Conservation (phyloP, 2,113 vertebrate species). For the Crotalus viridis region DNA sequence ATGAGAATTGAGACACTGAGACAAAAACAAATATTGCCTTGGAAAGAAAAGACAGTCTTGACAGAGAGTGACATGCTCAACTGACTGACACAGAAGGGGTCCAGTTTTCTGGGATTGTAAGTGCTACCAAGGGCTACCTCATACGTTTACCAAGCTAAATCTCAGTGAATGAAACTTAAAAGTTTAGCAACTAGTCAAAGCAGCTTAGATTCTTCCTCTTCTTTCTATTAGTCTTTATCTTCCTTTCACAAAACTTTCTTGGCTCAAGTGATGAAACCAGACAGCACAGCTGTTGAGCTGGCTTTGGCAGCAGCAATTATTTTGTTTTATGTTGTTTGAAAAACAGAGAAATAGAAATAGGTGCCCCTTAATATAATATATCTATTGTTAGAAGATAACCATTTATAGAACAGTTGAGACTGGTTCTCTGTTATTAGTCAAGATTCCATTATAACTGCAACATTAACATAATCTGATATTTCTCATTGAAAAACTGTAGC, state of each 20-base stretch:
- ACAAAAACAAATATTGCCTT: slow-evolving; percentile 37
- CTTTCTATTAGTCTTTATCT: slow-evolving; percentile 19
- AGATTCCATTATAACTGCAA: not conserved
- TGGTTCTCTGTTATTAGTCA: not conserved
- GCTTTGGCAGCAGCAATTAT: slow-evolving; percentile 2
- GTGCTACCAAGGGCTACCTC: not conserved
- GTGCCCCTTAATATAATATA: not conserved
- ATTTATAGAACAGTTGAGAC: not conserved
- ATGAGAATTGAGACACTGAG: slow-evolving; percentile 39
- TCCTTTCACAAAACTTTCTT: slow-evolving; percentile 5
- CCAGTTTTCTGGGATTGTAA: not conserved
- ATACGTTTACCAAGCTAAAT: slow-evolving; percentile 6
- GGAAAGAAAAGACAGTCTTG: slow-evolving; percentile 20
- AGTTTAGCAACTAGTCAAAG: slow-evolving; percentile 15
- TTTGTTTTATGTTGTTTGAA: slow-evolving; percentile 19
- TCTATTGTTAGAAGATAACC: not conserved
- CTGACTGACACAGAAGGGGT: not conserved
- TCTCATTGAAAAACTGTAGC: not conserved
- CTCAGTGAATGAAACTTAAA: slow-evolving; percentile 7
- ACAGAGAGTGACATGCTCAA: not conserved
- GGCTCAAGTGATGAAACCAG: slow-evolving; percentile 14
- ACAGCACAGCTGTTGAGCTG: slow-evolving; percentile 24
- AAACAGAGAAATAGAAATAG: not conserved
- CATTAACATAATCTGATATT: not conserved
- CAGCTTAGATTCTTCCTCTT: not conserved